phyloP scores from a whole-genome alignment of 2,888 invertebrate genomes.

The Mythimna lalbum region DNA sequence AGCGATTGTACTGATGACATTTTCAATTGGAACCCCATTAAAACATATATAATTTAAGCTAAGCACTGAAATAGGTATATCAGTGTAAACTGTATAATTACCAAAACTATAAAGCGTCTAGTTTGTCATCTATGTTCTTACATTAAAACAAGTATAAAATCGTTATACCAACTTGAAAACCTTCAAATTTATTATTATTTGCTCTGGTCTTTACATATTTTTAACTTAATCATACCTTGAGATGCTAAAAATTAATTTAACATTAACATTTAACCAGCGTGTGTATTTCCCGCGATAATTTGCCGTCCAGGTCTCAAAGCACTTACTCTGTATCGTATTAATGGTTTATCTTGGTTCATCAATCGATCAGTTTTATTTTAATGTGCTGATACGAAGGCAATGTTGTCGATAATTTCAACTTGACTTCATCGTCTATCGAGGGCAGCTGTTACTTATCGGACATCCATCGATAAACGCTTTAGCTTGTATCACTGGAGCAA shows the following conservation, averaged over 20 bases:
- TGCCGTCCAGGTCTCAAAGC: constrained; percentile 45
- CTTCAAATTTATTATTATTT: constrained; percentile 3
- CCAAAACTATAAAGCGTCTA: neutral
- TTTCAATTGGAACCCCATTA: neutral
- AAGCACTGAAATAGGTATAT: neutral
- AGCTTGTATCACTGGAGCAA: constrained; percentile 52
- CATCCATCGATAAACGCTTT: constrained; percentile 62
- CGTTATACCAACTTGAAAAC: constrained; percentile 5
- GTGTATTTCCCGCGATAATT: constrained; percentile 47
- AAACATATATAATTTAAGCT: too few relatives aligned
- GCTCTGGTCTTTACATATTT: constrained; percentile 9
- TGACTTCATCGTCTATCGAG: constrained; percentile 55
- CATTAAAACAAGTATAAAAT: neutral
- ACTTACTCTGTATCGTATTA: constrained; percentile 60
- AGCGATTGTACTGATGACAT: neutral
- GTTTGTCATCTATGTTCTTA: neutral
- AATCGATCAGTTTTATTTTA: constrained; percentile 64
- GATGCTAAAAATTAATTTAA: constrained; percentile 27
- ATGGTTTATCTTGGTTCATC: constrained; percentile 59
- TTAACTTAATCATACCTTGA: constrained; percentile 28
- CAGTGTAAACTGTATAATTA: neutral
- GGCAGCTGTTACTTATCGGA: constrained; percentile 60
- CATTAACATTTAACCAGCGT: constrained; percentile 23
- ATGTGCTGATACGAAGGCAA: constrained; percentile 57
- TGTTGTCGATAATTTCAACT: constrained; percentile 61